Percentiles rank a stretch among this genome's conserved stretches.
Conservation (phyloP, 2,888 invertebrate genomes). For the Oligia strigilis region DNA sequence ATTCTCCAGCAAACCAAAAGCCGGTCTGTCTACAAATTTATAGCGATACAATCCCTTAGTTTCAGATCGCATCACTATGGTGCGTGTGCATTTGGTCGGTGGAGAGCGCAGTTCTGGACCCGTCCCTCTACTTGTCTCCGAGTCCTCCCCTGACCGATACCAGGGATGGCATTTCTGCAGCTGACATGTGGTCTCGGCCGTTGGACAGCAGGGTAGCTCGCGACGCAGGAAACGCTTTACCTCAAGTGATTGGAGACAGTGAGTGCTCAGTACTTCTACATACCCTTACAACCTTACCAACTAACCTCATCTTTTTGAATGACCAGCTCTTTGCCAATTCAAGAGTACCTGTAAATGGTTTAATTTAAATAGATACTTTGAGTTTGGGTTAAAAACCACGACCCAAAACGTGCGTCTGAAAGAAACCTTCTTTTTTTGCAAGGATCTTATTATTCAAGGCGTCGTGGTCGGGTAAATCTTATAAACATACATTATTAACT, state of each 20-base stretch:
- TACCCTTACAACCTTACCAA: not conserved
- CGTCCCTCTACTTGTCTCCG: constrained; percentile 82
- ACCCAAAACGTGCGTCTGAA: not conserved
- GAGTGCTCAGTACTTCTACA: constrained; percentile 27
- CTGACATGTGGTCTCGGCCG: constrained; percentile 72
- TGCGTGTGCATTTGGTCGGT: constrained; percentile 58
- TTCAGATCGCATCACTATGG: constrained; percentile 57
- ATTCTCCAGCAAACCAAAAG: not conserved
- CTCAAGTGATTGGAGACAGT: constrained; percentile 47
- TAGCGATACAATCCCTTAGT: constrained; percentile 26
- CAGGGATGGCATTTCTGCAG: constrained; percentile 65
- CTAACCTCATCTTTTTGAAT: not conserved
- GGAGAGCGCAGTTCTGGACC: constrained; percentile 79
- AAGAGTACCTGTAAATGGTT: not conserved
- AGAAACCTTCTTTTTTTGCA: not conserved
- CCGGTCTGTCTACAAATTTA: not conserved
- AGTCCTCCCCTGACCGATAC: constrained; percentile 79
- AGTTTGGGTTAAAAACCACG: not conserved
- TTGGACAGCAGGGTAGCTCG: constrained; percentile 59
- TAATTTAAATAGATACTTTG: not conserved
- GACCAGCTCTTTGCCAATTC: not conserved
- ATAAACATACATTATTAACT: not conserved
- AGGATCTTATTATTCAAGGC: not conserved
- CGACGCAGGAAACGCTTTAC: constrained; percentile 27
- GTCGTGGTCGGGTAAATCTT: not conserved